phyloP scores from a whole-genome alignment of 92 coral and sea anemone genomes.

The Porites divaricata region DNA sequence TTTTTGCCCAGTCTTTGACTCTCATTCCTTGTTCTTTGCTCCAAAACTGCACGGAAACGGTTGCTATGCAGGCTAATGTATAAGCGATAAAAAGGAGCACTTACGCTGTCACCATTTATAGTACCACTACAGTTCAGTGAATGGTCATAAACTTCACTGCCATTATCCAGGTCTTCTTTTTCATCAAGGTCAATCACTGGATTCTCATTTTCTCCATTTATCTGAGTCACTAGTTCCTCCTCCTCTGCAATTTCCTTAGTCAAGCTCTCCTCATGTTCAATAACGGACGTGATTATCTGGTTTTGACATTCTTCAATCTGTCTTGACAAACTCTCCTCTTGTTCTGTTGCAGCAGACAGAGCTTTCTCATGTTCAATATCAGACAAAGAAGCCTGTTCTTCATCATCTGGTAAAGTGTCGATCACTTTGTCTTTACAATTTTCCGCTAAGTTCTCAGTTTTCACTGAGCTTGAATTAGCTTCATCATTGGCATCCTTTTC shows the following conservation, averaged over 20 bases:
- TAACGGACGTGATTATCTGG: slow-evolving; percentile 93
- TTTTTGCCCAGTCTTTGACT: too few relatives aligned
- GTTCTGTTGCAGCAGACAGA: slow-evolving; percentile 87
- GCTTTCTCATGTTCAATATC: slow-evolving; percentile 96
- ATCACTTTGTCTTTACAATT: slow-evolving; percentile 21
- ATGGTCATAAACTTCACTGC: not conserved
- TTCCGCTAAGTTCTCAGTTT: slow-evolving; percentile 9
- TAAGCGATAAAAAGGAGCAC: not conserved
- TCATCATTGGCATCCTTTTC: not conserved
- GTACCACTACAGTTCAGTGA: slow-evolving; percentile 15
- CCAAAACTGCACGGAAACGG: too few relatives aligned
- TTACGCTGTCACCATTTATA: slow-evolving; percentile 35
- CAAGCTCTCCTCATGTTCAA: slow-evolving; percentile 89
- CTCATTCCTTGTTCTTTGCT: too few relatives aligned
- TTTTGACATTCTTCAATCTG: slow-evolving; percentile 89
- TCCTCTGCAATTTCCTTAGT: slow-evolving; percentile 87
- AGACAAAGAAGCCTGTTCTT: slow-evolving; percentile 78
- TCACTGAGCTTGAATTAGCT: not conserved
- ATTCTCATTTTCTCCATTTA: slow-evolving; percentile 74
- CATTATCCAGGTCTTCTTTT: slow-evolving; percentile 49
- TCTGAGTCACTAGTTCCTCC: slow-evolving; percentile 90
- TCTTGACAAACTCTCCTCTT: slow-evolving; percentile 83
- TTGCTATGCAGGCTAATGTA: too few relatives aligned
- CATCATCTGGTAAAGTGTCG: slow-evolving; percentile 44
- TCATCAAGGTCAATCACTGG: slow-evolving; percentile 72